Conservation (phyloP, 2,113 vertebrate species). For the Diadophis punctatus region DNA sequence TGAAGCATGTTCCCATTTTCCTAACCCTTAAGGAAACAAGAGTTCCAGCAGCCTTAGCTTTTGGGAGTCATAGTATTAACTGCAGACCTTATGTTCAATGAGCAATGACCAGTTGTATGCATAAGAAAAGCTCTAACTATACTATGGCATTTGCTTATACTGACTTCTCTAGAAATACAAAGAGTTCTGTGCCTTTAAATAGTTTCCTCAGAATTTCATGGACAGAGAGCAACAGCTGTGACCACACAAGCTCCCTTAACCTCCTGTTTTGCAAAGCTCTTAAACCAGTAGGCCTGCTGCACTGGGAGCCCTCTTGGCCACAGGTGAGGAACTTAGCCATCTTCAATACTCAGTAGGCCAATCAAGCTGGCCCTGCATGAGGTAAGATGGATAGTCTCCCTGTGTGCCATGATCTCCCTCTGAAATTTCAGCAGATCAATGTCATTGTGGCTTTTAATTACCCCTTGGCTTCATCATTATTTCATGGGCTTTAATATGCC, state of each 20-base stretch:
- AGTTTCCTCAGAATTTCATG: constrained; percentile 22
- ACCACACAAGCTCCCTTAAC: constrained; percentile 34
- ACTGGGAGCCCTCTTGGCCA: constrained; percentile 79
- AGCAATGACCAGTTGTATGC: neutral
- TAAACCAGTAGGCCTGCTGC: constrained; percentile 76
- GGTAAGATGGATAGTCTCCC: constrained; percentile 77
- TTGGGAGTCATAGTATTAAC: neutral
- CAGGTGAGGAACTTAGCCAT: constrained; percentile 84
- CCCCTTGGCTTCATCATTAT: constrained; percentile 89
- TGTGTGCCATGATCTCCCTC: constrained; percentile 75
- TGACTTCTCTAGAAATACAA: neutral
- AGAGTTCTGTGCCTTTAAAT: constrained; percentile 49
- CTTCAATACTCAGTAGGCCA: constrained; percentile 86
- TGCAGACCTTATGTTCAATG: neutral
- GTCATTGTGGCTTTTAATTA: constrained; percentile 89
- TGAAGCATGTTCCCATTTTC: neutral
- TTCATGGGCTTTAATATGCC: constrained; percentile 85
- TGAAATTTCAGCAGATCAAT: constrained; percentile 88
- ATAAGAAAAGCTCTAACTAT: too few species aligned
- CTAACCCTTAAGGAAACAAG: neutral
- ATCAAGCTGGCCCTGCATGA: constrained; percentile 82
- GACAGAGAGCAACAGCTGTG: constrained; percentile 58
- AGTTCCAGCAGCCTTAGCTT: neutral
- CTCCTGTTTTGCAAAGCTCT: constrained; percentile 69
- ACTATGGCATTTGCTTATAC: fast-evolving